Conservation (phyloP, 2,888 invertebrate genomes). For the Nasonovia ribisnigri region DNA sequence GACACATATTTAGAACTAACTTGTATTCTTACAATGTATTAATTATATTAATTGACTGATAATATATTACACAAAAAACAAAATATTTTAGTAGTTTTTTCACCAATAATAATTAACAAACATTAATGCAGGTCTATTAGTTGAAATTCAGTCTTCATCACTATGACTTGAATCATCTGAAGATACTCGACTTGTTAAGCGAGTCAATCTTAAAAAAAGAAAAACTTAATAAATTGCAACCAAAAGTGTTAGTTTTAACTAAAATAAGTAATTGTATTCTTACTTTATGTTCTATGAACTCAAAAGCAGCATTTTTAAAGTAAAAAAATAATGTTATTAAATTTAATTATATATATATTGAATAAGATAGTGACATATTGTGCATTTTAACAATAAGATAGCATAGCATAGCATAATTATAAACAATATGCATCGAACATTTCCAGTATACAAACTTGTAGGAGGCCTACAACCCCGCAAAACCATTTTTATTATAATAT, state of each 20-base stretch:
- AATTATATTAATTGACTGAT: slow-evolving; percentile 47
- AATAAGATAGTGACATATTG: background rate
- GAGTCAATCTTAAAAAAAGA: slow-evolving; percentile 41
- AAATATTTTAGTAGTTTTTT: background rate
- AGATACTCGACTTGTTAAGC: slow-evolving; percentile 11
- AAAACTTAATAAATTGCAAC: background rate
- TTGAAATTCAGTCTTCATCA: slow-evolving; percentile 49
- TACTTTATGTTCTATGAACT: slow-evolving; percentile 31
- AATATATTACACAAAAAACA: slow-evolving; percentile 2
- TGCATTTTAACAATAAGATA: background rate
- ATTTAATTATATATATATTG: background rate
- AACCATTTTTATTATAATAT: background rate
- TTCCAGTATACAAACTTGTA: background rate
- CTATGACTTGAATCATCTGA: slow-evolving; percentile 48
- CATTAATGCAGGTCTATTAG: background rate
- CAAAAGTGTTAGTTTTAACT: background rate
- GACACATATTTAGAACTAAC: slow-evolving; percentile 30
- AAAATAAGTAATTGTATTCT: background rate
- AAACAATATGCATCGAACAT: background rate
- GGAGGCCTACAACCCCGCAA: too few relatives aligned
- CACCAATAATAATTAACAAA: background rate
- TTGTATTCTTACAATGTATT: background rate
- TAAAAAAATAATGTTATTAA: background rate
- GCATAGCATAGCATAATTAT: background rate
- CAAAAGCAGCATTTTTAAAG: slow-evolving; percentile 39